Evolutionary conservation across 2,797 vertebrate genomes (phyloP).

Genomic region (Epinephelus malabaricus): DNA sequence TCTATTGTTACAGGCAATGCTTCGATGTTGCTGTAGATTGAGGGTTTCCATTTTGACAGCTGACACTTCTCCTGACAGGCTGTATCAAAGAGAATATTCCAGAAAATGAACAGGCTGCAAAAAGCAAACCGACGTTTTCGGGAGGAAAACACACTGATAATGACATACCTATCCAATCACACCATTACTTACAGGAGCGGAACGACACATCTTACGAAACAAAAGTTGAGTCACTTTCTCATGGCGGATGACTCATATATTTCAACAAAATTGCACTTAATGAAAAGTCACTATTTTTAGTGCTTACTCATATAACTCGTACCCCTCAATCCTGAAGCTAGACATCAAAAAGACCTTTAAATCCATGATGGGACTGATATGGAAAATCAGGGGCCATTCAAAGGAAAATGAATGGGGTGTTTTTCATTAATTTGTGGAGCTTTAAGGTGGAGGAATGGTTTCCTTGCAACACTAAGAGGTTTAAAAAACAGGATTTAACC

Average conservation of each 20-base stretch:
- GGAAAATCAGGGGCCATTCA: slow-evolving; percentile 10
- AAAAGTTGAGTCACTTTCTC: slow-evolving; percentile 11
- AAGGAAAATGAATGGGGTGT: background rate
- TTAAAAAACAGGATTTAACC: background rate
- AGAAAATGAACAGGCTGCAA: slow-evolving; percentile 58
- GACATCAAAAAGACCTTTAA: slow-evolving; percentile 16
- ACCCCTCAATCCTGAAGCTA: background rate
- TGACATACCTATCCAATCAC: slow-evolving; percentile 40
- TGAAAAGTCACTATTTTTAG: slow-evolving; percentile 10
- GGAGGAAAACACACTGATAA: slow-evolving; percentile 49
- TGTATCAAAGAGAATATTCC: slow-evolving; percentile 63
- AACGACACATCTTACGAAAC: slow-evolving; percentile 6
- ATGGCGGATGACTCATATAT: background rate
- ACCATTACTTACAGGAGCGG: slow-evolving; percentile 10
- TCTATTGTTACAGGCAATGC: slow-evolving; percentile 62
- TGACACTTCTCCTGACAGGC: slow-evolving; percentile 64
- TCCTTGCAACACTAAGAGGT: slow-evolving; percentile 3
- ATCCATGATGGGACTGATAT: slow-evolving; percentile 18
- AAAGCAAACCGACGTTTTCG: slow-evolving; percentile 44
- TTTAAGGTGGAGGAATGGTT: background rate
- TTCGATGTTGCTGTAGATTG: slow-evolving; percentile 69
- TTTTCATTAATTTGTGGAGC: slow-evolving; percentile 9
- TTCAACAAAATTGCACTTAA: slow-evolving; percentile 5
- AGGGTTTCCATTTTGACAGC: slow-evolving; percentile 77
- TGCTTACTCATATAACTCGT: background rate